Conservation (phyloP, 2,113 vertebrate species). For the Solenodon paradoxus region DNA sequence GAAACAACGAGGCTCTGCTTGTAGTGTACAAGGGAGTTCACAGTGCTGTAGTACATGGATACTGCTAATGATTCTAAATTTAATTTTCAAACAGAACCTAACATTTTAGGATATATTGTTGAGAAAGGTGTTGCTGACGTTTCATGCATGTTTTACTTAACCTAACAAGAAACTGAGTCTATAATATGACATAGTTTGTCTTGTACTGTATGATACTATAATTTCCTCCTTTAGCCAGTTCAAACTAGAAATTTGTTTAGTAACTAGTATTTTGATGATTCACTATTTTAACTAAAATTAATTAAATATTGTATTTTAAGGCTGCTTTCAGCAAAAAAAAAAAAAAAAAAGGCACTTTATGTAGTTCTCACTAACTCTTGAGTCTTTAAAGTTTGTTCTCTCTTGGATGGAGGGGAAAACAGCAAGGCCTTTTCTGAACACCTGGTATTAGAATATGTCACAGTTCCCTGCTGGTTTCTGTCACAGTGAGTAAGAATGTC, state of each 20-base stretch:
- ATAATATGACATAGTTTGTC: background rate
- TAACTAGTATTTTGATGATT: background rate
- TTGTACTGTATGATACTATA: background rate
- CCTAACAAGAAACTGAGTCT: background rate
- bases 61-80: background rate
- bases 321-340: background rate
- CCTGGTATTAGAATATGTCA: background rate
- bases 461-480: background rate
- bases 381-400: background rate
- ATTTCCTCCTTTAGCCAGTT: conserved; percentile 19
- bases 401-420: background rate
- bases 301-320: background rate
- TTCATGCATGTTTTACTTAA: background rate
- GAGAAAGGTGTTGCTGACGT: background rate
- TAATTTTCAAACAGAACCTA: background rate
- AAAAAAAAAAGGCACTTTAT: background rate
- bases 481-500: background rate
- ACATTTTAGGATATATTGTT: background rate
- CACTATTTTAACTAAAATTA: background rate
- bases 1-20: background rate
- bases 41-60: background rate
- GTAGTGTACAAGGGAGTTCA: background rate
- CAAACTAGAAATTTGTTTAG: conserved; percentile 15
- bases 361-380: background rate
- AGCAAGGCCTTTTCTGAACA: background rate